Conservation (phyloP, 1,140 invertebrate species). For the Sminthurides bifidus region DNA sequence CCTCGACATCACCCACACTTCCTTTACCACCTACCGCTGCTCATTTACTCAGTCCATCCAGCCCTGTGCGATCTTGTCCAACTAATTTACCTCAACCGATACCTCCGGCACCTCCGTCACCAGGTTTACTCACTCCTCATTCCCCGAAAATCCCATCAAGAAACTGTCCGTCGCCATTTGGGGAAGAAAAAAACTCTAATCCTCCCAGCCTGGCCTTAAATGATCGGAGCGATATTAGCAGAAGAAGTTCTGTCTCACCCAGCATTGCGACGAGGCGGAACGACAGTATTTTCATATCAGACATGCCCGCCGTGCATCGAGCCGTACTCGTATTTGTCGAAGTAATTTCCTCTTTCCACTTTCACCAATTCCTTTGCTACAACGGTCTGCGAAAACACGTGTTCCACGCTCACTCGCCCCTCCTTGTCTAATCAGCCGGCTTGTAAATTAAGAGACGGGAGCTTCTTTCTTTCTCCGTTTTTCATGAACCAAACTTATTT, state of each 20-base stretch:
- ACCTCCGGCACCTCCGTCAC: slow-evolving; percentile 21
- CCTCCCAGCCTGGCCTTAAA: background rate
- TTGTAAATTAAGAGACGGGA: too few species aligned
- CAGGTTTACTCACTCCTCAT: slow-evolving; percentile 27
- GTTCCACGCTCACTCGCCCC: too few species aligned
- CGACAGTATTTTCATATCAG: slow-evolving; percentile 34
- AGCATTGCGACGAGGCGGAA: slow-evolving; percentile 33
- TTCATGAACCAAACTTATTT: too few species aligned
- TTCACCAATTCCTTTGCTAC: too few species aligned
- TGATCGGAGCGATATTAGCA: slow-evolving; percentile 31
- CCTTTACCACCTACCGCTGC: slow-evolving; percentile 33
- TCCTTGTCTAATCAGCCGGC: too few species aligned
- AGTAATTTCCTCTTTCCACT: slow-evolving; percentile 33
- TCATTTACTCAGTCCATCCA: slow-evolving; percentile 29
- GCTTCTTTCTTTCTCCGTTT: too few species aligned
- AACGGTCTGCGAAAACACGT: too few species aligned
- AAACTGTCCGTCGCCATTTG: slow-evolving; percentile 14
- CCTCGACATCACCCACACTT: slow-evolving; percentile 33
- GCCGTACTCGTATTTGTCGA: slow-evolving; percentile 40
- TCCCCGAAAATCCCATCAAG: slow-evolving; percentile 23
- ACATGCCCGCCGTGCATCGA: slow-evolving; percentile 39
- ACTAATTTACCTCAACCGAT: slow-evolving; percentile 26
- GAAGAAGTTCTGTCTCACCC: slow-evolving; percentile 38
- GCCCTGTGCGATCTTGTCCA: slow-evolving; percentile 33
- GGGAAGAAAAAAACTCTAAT: background rate